Percentiles rank a stretch among this genome's conserved stretches.
Conservation (phyloP, 2,113 vertebrate genomes). For the Saiga tatarica region DNA sequence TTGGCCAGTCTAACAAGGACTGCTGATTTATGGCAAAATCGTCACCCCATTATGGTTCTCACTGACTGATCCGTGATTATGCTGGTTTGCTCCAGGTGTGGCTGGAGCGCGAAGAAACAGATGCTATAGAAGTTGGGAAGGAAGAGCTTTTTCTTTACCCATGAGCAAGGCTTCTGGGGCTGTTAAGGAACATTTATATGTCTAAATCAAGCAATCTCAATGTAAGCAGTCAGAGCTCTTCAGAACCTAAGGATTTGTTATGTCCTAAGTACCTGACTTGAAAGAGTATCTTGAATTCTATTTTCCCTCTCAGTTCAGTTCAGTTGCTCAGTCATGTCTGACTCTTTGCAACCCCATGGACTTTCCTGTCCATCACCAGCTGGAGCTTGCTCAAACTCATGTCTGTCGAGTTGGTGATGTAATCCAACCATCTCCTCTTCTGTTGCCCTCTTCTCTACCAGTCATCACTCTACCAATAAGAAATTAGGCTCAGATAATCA, state of each 20-base stretch:
- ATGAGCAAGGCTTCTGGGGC: not conserved
- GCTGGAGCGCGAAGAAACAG: not conserved
- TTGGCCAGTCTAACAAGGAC: not conserved
- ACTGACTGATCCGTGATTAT: not conserved
- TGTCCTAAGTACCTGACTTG: not conserved
- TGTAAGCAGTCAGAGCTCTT: not conserved
- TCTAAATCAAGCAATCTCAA: not conserved
- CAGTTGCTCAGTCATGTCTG: not conserved
- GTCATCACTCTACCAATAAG: not conserved
- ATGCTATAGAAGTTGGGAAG: not conserved
- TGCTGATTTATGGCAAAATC: not conserved
- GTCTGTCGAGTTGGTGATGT: not conserved
- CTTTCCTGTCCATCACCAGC: not conserved
- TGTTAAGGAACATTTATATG: not conserved
- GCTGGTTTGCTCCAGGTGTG: not conserved
- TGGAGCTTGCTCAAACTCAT: not conserved
- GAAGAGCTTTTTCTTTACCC: not conserved
- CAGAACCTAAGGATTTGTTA: not conserved
- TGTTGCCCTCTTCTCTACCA: not conserved
- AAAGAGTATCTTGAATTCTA: not conserved
- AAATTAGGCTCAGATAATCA: not conserved
- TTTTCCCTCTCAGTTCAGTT: not conserved
- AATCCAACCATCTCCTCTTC: not conserved
- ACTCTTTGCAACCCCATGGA: not conserved
- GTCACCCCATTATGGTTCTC: not conserved